These are phyloP conservation scores for Coelopa pilipes DNA, from an alignment of 2,888 invertebrate species.

Conservation along the genomic window DNA sequence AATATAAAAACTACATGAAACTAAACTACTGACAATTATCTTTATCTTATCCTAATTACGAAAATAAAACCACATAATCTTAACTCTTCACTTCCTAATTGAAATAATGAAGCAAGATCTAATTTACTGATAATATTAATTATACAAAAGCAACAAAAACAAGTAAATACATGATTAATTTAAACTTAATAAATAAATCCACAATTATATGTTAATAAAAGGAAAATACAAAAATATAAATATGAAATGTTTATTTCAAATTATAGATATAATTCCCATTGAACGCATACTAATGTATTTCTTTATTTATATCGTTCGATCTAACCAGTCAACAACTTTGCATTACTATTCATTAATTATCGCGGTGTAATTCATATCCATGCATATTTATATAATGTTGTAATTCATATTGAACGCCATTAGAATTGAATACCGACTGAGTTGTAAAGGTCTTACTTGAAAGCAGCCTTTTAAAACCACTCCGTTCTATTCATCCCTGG, in stretches of 20 bases:
- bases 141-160: not conserved
- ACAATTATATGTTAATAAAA: constrained; percentile 6
- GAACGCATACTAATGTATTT: constrained; percentile 11
- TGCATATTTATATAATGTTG: too few species aligned
- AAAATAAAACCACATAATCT: too few species aligned
- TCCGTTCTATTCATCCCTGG: too few species aligned
- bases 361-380: too few species aligned
- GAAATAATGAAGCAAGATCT: not conserved
- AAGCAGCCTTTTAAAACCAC: too few species aligned
- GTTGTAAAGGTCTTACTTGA: too few species aligned
- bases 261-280: constrained; percentile 9
- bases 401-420: too few species aligned
- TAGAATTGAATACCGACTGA: too few species aligned
- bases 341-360: too few species aligned
- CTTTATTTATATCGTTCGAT: not conserved
- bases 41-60: not conserved
- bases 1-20: not conserved
- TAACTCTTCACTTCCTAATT: not conserved
- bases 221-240: constrained; percentile 1
- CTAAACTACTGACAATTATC: constrained; percentile 22
- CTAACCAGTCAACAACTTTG: too few species aligned
- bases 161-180: constrained; percentile 10
- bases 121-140: not conserved
- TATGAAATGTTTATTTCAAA: constrained; percentile 12
- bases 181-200: not conserved